A percentile compares a stretch with the other conserved stretches of the same genome.
Conservation (phyloP, 2,113 vertebrate species). For the Leucoraja erinaceus region DNA sequence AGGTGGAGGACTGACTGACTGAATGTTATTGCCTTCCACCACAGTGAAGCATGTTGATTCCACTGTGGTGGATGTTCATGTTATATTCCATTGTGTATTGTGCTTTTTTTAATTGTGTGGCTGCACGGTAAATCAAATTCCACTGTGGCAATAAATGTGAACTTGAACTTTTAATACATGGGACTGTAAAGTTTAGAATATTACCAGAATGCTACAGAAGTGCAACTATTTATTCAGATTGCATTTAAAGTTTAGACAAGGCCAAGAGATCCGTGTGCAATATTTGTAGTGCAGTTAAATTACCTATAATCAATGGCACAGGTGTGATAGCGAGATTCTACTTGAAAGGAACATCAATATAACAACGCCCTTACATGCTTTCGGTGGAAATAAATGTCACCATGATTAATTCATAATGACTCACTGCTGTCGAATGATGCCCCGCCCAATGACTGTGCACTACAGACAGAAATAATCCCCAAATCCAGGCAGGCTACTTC, state of each 20-base stretch:
- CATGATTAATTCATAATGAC: not conserved
- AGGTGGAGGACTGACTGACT: no score
- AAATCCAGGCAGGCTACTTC: slow-evolving; percentile 13
- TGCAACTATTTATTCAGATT: not conserved
- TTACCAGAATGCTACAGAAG: not conserved
- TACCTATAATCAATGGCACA: not conserved
- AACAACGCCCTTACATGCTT: not conserved
- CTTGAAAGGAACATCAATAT: not conserved
- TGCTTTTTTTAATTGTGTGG: no score
- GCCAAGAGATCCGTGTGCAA: not conserved
- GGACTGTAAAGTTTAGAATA: not conserved
- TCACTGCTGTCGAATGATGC: not conserved
- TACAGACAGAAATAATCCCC: not conserved
- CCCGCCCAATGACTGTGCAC: not conserved
- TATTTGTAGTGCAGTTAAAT: not conserved
- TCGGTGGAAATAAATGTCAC: not conserved
- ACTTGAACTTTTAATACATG: not conserved
- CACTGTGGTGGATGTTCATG: no score
- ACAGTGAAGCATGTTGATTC: no score
- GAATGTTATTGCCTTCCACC: no score
- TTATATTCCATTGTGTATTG: no score
- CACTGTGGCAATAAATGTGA: no score
- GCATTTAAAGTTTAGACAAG: not conserved
- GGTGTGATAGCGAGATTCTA: not conserved
- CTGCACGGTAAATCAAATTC: no score